Percentiles rank a stretch among this genome's conserved stretches.
These are phyloP conservation scores for Nothoprocta perdicaria DNA, from an alignment of 2,113 vertebrate genomes.

Conservation along the genomic window DNA sequence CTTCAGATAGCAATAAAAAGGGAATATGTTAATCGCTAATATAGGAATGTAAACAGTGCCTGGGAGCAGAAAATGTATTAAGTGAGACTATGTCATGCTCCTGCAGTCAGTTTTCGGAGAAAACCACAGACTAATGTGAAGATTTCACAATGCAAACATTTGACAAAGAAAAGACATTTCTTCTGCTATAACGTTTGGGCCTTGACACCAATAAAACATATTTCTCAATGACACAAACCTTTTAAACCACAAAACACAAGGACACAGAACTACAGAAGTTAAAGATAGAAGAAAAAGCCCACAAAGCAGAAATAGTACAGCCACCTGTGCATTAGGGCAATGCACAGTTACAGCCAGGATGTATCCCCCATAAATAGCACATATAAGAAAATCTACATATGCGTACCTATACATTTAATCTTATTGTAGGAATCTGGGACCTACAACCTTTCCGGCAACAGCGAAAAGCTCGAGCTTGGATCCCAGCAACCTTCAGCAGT, in stretches of 20 bases:
- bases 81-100: constrained; percentile 10
- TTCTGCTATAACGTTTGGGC: constrained; percentile 47
- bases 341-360: constrained; percentile 3
- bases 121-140: constrained; percentile 56
- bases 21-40: not conserved
- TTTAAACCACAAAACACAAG: constrained; percentile 55
- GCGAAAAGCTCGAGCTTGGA: not conserved
- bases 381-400: constrained; percentile 4
- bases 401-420: not conserved
- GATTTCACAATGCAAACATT: constrained; percentile 62
- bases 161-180: constrained; percentile 42
- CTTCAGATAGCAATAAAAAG: constrained; percentile 8
- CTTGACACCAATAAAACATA: not conserved
- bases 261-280: constrained; percentile 42
- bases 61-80: constrained; percentile 4
- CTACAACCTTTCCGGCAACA: not conserved
- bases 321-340: constrained; percentile 44
- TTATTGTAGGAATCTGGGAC: not conserved
- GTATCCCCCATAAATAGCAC: not conserved
- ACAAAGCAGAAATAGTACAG: constrained; percentile 53
- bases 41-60: not conserved
- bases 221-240: constrained; percentile 39
- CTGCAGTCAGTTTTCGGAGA: constrained; percentile 28
- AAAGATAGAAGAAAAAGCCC: constrained; percentile 54
- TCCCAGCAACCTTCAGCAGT: not conserved